These are phyloP conservation scores for Caerostris darwini DNA, from an alignment of 1,140 invertebrate species.

Conservation along the genomic window DNA sequence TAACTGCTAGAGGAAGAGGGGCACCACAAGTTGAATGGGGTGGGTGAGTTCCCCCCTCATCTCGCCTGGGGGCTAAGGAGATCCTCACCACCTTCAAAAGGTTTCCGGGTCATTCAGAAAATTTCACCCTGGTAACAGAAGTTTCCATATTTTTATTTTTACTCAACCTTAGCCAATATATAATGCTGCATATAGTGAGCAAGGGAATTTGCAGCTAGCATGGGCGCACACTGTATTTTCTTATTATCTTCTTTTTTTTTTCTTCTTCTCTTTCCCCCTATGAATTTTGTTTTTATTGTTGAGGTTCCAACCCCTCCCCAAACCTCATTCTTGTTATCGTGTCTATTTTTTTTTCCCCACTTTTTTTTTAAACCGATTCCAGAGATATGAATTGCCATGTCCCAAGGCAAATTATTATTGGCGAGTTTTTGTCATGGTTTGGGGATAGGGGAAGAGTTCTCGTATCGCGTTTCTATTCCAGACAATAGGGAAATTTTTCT, in stretches of 20 bases:
- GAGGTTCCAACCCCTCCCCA: neutral
- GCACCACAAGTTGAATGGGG: neutral
- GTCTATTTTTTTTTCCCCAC: neutral
- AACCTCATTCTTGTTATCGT: conserved; percentile 57
- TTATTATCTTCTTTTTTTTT: neutral
- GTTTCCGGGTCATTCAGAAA: conserved; percentile 68
- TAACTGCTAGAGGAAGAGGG: neutral
- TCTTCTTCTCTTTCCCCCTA: too few species aligned
- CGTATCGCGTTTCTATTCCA: conserved; percentile 61
- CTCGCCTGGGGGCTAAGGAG: conserved; percentile 31
- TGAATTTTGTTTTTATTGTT: conserved; percentile 50
- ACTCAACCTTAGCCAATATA: conserved; percentile 15
- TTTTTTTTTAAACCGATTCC: conserved; percentile 50
- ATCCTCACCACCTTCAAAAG: conserved; percentile 55
- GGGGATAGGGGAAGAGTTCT: neutral
- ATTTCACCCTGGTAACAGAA: conserved; percentile 55
- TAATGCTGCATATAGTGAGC: conserved; percentile 66
- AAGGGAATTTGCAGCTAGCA: conserved; percentile 62
- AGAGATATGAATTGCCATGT: conserved; percentile 69
- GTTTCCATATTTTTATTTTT: conserved; percentile 66
- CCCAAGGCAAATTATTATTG: conserved; percentile 71
- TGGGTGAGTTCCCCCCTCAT: neutral
- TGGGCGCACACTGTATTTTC: neutral
- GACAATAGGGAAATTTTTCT: neutral
- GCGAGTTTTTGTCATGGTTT: conserved; percentile 31